phyloP scores from a whole-genome alignment of 2,113 vertebrate genomes.

The Saguinus midas region DNA sequence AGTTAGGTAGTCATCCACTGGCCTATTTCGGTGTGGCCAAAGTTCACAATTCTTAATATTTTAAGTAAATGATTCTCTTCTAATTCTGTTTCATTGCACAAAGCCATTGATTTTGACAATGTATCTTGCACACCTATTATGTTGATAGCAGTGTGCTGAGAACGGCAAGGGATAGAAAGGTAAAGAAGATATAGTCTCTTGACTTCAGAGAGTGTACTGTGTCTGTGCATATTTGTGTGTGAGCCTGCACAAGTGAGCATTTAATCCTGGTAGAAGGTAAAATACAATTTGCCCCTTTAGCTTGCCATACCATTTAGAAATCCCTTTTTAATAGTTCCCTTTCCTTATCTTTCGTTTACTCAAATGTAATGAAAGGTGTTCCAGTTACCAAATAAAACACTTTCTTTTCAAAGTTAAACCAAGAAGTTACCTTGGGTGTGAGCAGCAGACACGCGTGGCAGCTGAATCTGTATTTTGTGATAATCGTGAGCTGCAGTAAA shows the following conservation, averaged over 20 bases:
- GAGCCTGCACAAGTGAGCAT: not conserved
- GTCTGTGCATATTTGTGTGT: not conserved
- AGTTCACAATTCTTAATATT: not conserved
- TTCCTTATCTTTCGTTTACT: not conserved
- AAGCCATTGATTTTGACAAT: not conserved
- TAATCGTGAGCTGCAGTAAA: not conserved
- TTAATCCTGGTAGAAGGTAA: not conserved
- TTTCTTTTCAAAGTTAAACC: constrained; percentile 37
- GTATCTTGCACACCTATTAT: not conserved
- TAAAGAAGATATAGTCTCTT: not conserved
- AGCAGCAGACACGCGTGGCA: not conserved
- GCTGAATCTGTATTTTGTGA: constrained; percentile 25
- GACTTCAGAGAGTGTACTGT: accelerated
- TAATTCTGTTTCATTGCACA: not conserved
- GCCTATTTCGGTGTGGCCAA: not conserved
- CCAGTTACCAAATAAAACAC: not conserved
- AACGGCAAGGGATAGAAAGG: not conserved
- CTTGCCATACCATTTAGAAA: not conserved
- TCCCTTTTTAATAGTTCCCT: not conserved
- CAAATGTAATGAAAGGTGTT: not conserved
- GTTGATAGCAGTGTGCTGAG: not conserved
- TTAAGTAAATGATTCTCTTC: not conserved
- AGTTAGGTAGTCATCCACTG: not conserved
- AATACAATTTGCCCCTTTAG: not conserved
- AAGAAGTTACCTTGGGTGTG: not conserved